Evolutionary conservation across 37 sponge, comb jelly and placozoan genomes (phyloP), one percentile per base, ranked within the genome.

Genomic region (Axinella damicornis): DNA sequence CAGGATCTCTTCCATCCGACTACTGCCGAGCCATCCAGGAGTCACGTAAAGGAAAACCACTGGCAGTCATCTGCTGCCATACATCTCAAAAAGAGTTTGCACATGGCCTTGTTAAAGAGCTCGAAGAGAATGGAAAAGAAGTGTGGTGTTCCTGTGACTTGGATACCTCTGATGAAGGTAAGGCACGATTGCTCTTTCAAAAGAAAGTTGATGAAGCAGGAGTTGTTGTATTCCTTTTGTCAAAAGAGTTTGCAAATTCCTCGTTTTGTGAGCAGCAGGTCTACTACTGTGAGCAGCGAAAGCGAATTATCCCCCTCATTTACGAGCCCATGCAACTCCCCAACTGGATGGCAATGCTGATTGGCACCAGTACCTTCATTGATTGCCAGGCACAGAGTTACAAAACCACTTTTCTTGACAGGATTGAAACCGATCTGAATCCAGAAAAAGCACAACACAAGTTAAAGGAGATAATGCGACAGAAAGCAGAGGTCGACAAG

Each of bases 201-300:
- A 15, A 58, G 24, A 83, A 81, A 38, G 87, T 82, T 5, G 74
- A 92, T 59, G 95, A 92, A 62, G 89, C 95, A 30, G 86, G 89
- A 63, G 85, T 40, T 13, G 89, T 95, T 18, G 69, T 92, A 58
- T 77, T 95, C 66, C 34, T 95, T 27, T 30, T 92, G 15, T 92
- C 95, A 1, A 62, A 87, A 36, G 92, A 89, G 24, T 88, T 92
- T 79, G 71, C 76, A 2, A 41, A 28, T 1, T 57, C 57, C 53
- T 21, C 57, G 0, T 69, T 61, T 33, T 95, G 95, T 38, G 76
- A 88, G 64, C 82, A 92, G 69, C 86, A 92, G 63, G 89, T 95
- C 18, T 95, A 84, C 85, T 95, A 92, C 69, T 85, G 91, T 69
- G 94, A 95, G 68, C 94, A 92, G 63, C 33, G 96, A 22, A 93